Evolutionary conservation across 2,113 vertebrate species (phyloP).

Genomic region (Cyanistes caeruleus): DNA sequence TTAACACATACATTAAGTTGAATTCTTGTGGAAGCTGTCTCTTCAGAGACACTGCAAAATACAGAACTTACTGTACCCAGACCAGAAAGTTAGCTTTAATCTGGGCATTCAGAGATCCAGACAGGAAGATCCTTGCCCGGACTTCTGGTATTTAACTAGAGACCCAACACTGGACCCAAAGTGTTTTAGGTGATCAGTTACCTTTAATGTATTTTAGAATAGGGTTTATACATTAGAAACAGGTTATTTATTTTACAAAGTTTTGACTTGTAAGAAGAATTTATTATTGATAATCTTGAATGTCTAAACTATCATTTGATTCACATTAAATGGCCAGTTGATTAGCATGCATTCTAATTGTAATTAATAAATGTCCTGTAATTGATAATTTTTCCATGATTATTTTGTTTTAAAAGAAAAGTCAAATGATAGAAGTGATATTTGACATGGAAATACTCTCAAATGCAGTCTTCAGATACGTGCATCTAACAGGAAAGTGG

Average conservation of each 20-base stretch:
- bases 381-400: not conserved
- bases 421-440: not conserved
- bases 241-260: constrained; percentile 67
- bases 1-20: not conserved
- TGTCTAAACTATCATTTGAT: constrained; percentile 40
- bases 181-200: constrained; percentile 12
- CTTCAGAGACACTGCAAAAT: not conserved
- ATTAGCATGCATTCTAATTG: constrained; percentile 56
- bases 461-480: not conserved
- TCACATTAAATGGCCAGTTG: constrained; percentile 12
- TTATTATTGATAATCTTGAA: constrained; percentile 46
- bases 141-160: constrained; percentile 26
- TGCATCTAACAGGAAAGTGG: not conserved
- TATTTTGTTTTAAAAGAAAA: constrained; percentile 10
- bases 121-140: constrained; percentile 15
- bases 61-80: constrained; percentile 16
- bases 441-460: not conserved
- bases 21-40: not conserved
- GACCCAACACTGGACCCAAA: constrained; percentile 50
- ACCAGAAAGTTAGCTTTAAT: constrained; percentile 63
- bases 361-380: constrained; percentile 51
- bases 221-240: constrained; percentile 59
- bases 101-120: constrained; percentile 24
- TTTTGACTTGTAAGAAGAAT: constrained; percentile 41
- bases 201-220: constrained; percentile 55